Conservation (phyloP, 1,140 invertebrate genomes). For the Calliphora vicina region DNA sequence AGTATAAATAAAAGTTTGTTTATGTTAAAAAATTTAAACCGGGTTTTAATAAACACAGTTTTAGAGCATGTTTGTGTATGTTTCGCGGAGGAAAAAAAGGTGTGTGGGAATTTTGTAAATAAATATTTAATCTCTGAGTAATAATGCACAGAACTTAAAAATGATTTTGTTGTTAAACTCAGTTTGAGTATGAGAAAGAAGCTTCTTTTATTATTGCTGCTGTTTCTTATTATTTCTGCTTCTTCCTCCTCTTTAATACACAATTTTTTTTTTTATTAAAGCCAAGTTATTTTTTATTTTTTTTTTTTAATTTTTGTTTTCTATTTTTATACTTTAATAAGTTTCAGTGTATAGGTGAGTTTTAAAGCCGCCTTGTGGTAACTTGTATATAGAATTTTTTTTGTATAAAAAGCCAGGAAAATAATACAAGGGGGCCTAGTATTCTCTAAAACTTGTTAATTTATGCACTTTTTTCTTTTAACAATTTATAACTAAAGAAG, state of each 20-base stretch:
- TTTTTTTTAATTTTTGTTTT: neutral
- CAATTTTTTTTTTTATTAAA: neutral
- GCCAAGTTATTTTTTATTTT: neutral
- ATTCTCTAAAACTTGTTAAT: neutral
- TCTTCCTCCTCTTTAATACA: neutral
- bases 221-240: neutral
- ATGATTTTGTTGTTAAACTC: neutral
- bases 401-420: neutral
- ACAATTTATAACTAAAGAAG: neutral
- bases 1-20: neutral
- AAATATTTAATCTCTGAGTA: constrained; percentile 14
- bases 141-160: neutral
- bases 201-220: neutral
- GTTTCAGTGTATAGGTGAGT: neutral
- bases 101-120: neutral
- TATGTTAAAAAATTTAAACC: neutral
- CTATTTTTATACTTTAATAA: neutral
- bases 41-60: neutral
- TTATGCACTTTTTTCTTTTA: neutral
- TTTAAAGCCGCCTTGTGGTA: neutral
- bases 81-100: neutral
- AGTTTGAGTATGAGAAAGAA: neutral
- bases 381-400: neutral
- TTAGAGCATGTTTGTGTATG: neutral
- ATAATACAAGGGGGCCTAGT: neutral